A percentile compares a stretch with the other conserved stretches of the same genome.
Evolutionary conservation across 2,888 invertebrate genomes (phyloP).

Genomic region (Myopa testacea): DNA sequence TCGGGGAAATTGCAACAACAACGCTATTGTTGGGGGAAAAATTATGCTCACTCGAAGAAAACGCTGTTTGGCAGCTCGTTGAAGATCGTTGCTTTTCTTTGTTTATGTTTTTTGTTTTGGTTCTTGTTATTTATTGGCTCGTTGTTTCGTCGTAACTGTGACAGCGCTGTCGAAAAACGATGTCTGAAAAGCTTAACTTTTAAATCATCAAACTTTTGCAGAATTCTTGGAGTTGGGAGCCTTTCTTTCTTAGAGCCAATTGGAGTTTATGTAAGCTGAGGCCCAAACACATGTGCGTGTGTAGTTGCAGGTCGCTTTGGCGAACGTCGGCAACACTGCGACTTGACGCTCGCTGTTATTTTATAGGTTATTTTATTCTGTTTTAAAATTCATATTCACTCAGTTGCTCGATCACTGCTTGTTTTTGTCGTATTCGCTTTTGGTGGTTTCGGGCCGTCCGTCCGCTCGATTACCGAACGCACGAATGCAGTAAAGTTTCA

Average conservation of each 20-base stretch:
- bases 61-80: too few relatives aligned
- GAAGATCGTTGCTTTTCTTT: neutral
- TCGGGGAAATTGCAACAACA: conserved; percentile 6
- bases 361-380: neutral
- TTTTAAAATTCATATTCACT: neutral
- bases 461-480: conserved; percentile 10
- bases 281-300: too few relatives aligned
- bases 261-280: neutral
- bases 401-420: neutral
- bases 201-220: neutral
- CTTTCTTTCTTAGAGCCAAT: neutral
- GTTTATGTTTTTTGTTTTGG: neutral
- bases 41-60: neutral
- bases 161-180: too few relatives aligned
- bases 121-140: neutral
- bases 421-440: neutral
- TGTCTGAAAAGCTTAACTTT: neutral
- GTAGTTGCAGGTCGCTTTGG: neutral
- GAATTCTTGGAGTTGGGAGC: neutral
- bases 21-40: neutral
- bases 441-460: neutral
- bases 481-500: conserved; percentile 34
- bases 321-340: neutral
- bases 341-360: neutral
- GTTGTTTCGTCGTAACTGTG: too few relatives aligned